Evolutionary conservation across 1,140 invertebrate genomes (phyloP).

Genomic region (Camponotus vicinus): DNA sequence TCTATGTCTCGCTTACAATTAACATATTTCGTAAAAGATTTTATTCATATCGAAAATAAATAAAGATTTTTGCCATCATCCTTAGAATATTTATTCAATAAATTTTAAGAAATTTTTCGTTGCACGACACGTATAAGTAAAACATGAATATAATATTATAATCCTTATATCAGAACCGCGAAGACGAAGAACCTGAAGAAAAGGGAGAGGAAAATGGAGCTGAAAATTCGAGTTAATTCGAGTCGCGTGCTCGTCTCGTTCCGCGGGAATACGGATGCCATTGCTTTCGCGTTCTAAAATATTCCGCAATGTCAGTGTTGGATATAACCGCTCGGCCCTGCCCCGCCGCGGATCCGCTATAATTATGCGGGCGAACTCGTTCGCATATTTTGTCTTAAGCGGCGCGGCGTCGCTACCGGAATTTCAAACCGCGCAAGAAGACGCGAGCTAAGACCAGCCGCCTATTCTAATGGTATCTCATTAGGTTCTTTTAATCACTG

Average conservation of each 20-base stretch:
- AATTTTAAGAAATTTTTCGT: neutral
- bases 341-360: slow-evolving; percentile 16
- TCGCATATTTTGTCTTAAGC: slow-evolving; percentile 66
- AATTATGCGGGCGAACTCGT: slow-evolving; percentile 65
- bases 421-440: slow-evolving; percentile 67
- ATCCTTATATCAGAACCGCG: neutral
- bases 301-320: slow-evolving; percentile 45
- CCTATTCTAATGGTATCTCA: slow-evolving; percentile 82
- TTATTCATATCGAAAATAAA: neutral
- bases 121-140: neutral
- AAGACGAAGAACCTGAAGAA: neutral
- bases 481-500: slow-evolving; percentile 84
- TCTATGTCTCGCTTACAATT: neutral
- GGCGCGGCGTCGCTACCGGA: slow-evolving; percentile 57
- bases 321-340: neutral
- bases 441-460: slow-evolving; percentile 56
- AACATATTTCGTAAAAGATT: neutral
- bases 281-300: slow-evolving; percentile 50
- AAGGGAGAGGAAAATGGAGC: neutral
- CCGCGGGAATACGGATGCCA: slow-evolving; percentile 28
- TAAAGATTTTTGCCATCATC: no score
- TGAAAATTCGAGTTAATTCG: slow-evolving; percentile 68
- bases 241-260: slow-evolving; percentile 64
- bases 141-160: neutral
- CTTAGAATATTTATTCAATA: neutral